Evolutionary conservation across 2,113 vertebrate species (phyloP).

Genomic region (Micronycteris hirsuta): DNA sequence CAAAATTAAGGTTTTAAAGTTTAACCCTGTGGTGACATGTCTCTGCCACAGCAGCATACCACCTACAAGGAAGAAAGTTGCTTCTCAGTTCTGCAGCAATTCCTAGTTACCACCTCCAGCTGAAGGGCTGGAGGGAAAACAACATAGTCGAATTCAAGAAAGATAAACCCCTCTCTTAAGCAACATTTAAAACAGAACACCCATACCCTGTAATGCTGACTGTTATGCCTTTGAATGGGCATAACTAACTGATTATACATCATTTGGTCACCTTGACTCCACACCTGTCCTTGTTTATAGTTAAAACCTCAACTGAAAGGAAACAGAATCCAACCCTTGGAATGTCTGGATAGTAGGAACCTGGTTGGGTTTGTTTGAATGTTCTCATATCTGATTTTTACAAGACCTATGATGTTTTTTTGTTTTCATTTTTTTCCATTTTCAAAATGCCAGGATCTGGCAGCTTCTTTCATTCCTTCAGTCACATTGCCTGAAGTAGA

Average conservation of each 20-base stretch:
- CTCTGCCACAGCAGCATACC: constrained; percentile 53
- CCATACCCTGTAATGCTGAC: background rate
- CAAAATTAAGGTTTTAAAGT: constrained; percentile 34
- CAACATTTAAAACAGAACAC: background rate
- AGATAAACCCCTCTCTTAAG: background rate
- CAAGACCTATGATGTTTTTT: constrained; percentile 36
- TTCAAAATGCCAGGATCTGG: constrained; percentile 35
- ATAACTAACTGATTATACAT: background rate
- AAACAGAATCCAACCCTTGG: background rate
- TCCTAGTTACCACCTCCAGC: background rate
- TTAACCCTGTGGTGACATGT: constrained; percentile 58
- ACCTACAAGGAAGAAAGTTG: constrained; percentile 63
- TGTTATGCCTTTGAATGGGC: constrained; percentile 31
- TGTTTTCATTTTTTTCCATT: background rate
- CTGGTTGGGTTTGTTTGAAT: background rate
- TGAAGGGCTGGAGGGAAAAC: background rate
- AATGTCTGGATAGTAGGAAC: background rate
- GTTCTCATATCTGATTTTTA: constrained; percentile 41
- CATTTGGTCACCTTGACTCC: constrained; percentile 33
- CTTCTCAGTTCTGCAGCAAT: constrained; percentile 61
- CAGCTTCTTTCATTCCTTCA: constrained; percentile 40
- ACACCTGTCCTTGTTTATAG: constrained; percentile 52
- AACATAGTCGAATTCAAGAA: background rate
- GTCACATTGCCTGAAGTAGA: constrained; percentile 50
- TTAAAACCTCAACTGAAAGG: background rate